phyloP scores from a whole-genome alignment of 2,113 vertebrate species.

The Girardinichthys multiradiatus region DNA sequence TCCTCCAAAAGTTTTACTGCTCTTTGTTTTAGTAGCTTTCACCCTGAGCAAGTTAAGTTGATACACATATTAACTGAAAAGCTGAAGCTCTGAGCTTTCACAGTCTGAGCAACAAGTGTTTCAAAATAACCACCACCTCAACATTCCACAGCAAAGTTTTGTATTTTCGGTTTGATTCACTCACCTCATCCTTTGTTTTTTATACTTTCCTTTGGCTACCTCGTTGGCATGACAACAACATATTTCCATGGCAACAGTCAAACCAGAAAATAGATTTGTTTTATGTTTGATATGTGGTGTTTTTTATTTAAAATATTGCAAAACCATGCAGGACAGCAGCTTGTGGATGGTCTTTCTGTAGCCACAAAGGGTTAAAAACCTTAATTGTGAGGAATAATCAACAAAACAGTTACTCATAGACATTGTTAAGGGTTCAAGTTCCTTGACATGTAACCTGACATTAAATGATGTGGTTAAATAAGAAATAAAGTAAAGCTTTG shows the following conservation, averaged over 20 bases:
- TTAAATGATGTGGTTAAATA: conserved; percentile 8
- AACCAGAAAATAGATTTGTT: conserved; percentile 37
- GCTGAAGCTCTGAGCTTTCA: conserved; percentile 13
- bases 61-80: conserved; percentile 31
- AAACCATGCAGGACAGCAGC: neutral
- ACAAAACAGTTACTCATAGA: neutral
- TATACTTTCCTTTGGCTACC: conserved; percentile 27
- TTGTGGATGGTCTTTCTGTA: neutral
- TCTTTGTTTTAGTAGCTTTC: conserved; percentile 21
- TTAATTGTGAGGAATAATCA: conserved; percentile 1
- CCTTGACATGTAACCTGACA: neutral
- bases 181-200: conserved; percentile 17
- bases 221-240: conserved; percentile 73
- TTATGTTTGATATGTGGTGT: conserved; percentile 35
- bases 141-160: conserved; percentile 21
- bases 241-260: conserved; percentile 72
- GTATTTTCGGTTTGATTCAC: conserved; percentile 20
- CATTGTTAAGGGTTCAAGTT: neutral
- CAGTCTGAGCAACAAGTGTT: conserved; percentile 34
- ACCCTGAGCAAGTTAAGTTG: conserved; percentile 33
- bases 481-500: conserved; percentile 37
- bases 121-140: conserved; percentile 28
- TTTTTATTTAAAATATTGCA: neutral
- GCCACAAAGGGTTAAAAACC: conserved; percentile 15
- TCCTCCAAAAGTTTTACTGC: conserved; percentile 9